Evolutionary conservation across 1,140 invertebrate genomes (phyloP).

Genomic region (Dendrolimus kikuchii): DNA sequence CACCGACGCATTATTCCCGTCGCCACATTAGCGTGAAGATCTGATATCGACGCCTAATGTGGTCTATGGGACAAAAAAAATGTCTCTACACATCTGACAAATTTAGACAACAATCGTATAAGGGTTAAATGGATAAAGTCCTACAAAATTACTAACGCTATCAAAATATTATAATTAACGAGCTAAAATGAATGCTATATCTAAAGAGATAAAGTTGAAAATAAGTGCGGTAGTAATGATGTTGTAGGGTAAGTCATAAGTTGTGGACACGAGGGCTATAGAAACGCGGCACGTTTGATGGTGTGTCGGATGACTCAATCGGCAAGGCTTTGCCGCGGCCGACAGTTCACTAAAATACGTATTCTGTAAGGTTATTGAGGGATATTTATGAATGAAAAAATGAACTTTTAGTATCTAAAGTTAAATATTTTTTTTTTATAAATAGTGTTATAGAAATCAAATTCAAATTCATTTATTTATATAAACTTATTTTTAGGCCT

Average conservation of each 20-base stretch:
- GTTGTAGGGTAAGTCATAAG: constrained; percentile 18
- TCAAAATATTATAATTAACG: constrained; percentile 6
- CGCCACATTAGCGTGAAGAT: constrained; percentile 10
- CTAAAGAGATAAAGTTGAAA: constrained; percentile 5
- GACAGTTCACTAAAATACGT: constrained; percentile 26
- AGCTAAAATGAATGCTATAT: constrained; percentile 11
- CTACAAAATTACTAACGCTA: constrained; percentile 19
- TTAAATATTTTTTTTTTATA: no score
- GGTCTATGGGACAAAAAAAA: constrained; percentile 34
- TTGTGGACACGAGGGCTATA: constrained; percentile 53
- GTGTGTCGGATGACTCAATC: constrained; percentile 66
- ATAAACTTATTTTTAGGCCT: no score
- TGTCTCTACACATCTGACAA: constrained; percentile 46
- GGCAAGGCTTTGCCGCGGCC: constrained; percentile 47
- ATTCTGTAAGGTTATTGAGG: constrained; percentile 13
- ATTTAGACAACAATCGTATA: constrained; percentile 62
- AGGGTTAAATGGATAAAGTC: constrained; percentile 55
- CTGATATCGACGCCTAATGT: constrained; percentile 47
- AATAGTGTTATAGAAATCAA: no score
- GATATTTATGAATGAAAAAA: no score
- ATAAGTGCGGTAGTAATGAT: background rate
- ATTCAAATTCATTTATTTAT: no score
- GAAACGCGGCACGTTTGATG: constrained; percentile 59
- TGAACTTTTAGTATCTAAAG: no score
- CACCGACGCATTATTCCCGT: constrained; percentile 30